phyloP scores from a whole-genome alignment of 92 coral and sea anemone species.

The Plumapathes pennacea region DNA sequence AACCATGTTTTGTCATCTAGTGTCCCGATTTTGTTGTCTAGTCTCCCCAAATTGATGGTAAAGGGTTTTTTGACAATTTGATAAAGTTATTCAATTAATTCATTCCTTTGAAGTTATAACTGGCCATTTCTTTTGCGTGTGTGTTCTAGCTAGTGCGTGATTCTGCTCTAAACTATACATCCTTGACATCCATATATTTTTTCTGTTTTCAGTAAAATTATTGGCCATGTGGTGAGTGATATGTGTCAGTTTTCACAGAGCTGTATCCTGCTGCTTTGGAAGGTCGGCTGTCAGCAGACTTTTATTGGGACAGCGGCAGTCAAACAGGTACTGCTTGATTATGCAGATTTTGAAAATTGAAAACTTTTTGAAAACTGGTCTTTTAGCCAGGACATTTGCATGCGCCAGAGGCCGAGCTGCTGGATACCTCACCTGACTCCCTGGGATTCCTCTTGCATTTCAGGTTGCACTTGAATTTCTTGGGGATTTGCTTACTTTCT shows the following conservation, averaged over 20 bases:
- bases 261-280: conserved; percentile 53
- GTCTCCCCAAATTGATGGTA: too few species aligned
- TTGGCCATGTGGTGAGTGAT: conserved; percentile 60
- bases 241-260: conserved; percentile 58
- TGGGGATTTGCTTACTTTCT: conserved; percentile 47
- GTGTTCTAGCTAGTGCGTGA: too few species aligned
- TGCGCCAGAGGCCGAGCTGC: neutral
- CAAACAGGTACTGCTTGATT: conserved; percentile 54
- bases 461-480: conserved; percentile 58
- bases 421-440: neutral
- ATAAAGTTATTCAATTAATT: too few species aligned
- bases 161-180: too few species aligned
- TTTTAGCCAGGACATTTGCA: neutral
- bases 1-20: too few species aligned
- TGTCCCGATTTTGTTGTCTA: too few species aligned
- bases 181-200: too few species aligned
- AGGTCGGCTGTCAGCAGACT: conserved; percentile 47
- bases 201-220: conserved; percentile 46
- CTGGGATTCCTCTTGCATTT: neutral
- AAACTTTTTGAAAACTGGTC: too few species aligned
- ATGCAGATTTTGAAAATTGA: neutral
- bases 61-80: too few species aligned
- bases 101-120: neutral
- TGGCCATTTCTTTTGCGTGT: neutral
- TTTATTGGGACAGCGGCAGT: conserved; percentile 52